Base-by-base conservation (phyloP, 35 echinoderm and acorn worm genomes). In the Stichopus chloronotus region DNA sequence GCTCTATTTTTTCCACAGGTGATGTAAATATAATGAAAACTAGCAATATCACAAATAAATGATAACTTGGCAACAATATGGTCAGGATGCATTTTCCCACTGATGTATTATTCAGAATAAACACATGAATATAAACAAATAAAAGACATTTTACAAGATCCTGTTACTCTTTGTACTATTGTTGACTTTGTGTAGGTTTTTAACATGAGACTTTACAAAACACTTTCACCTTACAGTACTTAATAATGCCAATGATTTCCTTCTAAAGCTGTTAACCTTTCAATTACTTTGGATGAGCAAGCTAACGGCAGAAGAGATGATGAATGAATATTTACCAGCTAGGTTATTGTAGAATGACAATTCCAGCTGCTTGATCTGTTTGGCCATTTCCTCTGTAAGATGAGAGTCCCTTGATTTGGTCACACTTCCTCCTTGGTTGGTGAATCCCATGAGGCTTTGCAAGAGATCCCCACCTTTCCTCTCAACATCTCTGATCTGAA, bases 261-360 rank as follows among this genome's bases (percentile, higher is more conserved):
- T 30, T 16, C 7, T 16, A 8, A 8, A 4, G 76, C 9, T 78
- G 76, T 52, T 22, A 81, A 81, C 25, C 5, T 30, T 43, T 43
- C 30, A 43, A 71, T n/a, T n/a, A 13, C 11, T 71, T n/a, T 71
- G 1, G n/a, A 24, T 43, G 30, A 43, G 30, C 30, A 3, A 43
- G 30, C 30, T 43, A 43, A 43, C 30, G 30, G 30, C 30, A 4
- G 13, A 11, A 65, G 19, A 74, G 5, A 74, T 24, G 22, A 74
- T n/a, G 56, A 14, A 25, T 57, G 55, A 20, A 85, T 56, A n/a
- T 43, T n/a, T 95, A 96, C 97, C 97, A 90, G 97, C 94, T 72
- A 98, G 65, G 92, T 98, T 98, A 85, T 98, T 98, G 58, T 88
- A 91, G 63, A 90, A 98, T 7, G 92, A 90, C 58, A 82, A 13